phyloP scores from a whole-genome alignment of 2,888 invertebrate genomes.

The Nasonia oneida region DNA sequence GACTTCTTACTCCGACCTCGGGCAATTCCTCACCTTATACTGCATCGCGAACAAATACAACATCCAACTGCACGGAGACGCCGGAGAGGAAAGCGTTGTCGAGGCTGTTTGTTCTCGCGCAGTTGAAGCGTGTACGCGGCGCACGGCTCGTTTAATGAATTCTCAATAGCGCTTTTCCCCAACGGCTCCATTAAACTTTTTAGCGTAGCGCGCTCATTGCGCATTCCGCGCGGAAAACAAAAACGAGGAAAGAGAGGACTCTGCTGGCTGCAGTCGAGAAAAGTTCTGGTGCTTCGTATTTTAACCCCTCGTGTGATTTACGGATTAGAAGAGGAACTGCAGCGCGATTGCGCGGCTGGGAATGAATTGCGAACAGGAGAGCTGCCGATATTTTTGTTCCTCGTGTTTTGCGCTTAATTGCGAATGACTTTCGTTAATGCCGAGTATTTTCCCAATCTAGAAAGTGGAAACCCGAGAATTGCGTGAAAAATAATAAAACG shows the following conservation, averaged over 20 bases:
- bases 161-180: conserved; percentile 21
- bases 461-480: background rate
- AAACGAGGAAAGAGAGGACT: background rate
- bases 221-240: conserved; percentile 8
- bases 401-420: background rate
- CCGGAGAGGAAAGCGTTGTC: background rate
- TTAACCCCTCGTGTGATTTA: conserved; percentile 24
- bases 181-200: conserved; percentile 30
- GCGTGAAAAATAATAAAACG: background rate
- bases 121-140: background rate
- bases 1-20: background rate
- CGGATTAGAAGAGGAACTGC: background rate
- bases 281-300: conserved; percentile 8
- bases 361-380: background rate
- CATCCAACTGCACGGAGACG: background rate
- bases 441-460: background rate
- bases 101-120: conserved; percentile 29
- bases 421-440: background rate
- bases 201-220: background rate
- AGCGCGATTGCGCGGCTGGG: background rate
- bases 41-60: background rate
- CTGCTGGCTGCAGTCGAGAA: background rate
- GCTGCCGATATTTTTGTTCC: too few relatives aligned
- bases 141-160: conserved; percentile 22
- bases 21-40: background rate